These are phyloP conservation scores for Gymnosoma rotundatum DNA, from an alignment of 2,888 invertebrate genomes.

Conservation along the genomic window DNA sequence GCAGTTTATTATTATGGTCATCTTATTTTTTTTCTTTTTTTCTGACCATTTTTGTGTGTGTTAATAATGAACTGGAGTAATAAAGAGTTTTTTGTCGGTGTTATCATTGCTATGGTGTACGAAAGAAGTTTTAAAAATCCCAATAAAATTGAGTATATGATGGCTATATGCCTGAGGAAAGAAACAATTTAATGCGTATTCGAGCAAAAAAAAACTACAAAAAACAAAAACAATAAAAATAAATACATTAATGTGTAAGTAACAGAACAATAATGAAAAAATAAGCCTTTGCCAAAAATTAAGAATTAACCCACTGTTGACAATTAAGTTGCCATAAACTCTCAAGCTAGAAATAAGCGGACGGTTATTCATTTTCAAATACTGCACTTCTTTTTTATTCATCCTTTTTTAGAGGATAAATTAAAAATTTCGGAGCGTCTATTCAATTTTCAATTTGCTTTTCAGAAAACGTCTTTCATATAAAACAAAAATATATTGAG, in stretches of 20 bases:
- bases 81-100: background rate
- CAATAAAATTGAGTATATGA: conserved; percentile 37
- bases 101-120: background rate
- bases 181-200: conserved; percentile 59
- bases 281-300: conserved; percentile 46
- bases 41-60: conserved; percentile 38
- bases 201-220: background rate
- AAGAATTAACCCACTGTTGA: conserved; percentile 23
- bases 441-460: no score
- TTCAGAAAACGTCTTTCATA: no score
- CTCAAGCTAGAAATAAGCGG: no score
- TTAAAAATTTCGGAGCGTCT: no score
- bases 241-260: conserved; percentile 13
- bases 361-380: no score
- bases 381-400: no score
- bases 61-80: conserved; percentile 36
- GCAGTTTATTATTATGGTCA: conserved; percentile 48
- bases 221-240: conserved; percentile 2
- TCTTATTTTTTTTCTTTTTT: conserved; percentile 25
- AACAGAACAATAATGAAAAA: conserved; percentile 16
- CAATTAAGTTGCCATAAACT: background rate
- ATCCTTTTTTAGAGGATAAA: no score
- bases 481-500: no score
- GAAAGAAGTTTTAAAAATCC: conserved; percentile 26
- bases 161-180: conserved; percentile 54